A percentile compares a stretch with the other conserved stretches of the same genome.
Evolutionary conservation across 2,888 invertebrate species (phyloP).

Genomic region (Linhomoeus sp.): DNA sequence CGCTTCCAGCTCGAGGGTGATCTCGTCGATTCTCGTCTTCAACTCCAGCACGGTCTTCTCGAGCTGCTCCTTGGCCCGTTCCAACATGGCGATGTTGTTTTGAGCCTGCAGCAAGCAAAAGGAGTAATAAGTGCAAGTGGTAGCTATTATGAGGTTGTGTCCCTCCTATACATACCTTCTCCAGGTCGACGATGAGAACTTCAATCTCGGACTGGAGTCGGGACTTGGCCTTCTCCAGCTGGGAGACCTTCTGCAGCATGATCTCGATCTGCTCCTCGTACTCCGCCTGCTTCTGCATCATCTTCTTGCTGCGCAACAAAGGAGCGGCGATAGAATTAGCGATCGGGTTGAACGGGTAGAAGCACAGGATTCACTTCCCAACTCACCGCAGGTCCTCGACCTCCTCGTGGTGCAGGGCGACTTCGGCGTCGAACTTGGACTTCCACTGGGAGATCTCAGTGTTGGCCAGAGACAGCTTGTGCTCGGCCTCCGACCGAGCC

Average conservation of each 20-base stretch:
- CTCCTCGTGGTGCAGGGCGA: constrained; percentile 78
- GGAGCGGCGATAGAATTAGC: too few relatives aligned
- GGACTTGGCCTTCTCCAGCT: constrained; percentile 88
- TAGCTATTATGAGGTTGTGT: too few relatives aligned
- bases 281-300: constrained; percentile 58
- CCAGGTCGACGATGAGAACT: constrained; percentile 92
- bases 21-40: constrained; percentile 74
- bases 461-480: constrained; percentile 77
- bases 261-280: constrained; percentile 93
- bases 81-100: constrained; percentile 80
- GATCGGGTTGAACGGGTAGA: too few relatives aligned
- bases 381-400: constrained; percentile 41
- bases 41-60: constrained; percentile 80
- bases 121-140: too few relatives aligned
- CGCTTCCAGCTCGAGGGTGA: constrained; percentile 62
- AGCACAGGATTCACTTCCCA: too few relatives aligned
- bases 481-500: constrained; percentile 81
- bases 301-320: constrained; percentile 29
- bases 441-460: constrained; percentile 63
- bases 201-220: constrained; percentile 92
- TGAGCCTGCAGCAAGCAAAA: constrained; percentile 49
- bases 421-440: constrained; percentile 84
- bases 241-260: constrained; percentile 67
- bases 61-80: constrained; percentile 74
- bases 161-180: constrained; percentile 58